Conservation (phyloP, 2,888 invertebrate species). For the Lasiommata megera region DNA sequence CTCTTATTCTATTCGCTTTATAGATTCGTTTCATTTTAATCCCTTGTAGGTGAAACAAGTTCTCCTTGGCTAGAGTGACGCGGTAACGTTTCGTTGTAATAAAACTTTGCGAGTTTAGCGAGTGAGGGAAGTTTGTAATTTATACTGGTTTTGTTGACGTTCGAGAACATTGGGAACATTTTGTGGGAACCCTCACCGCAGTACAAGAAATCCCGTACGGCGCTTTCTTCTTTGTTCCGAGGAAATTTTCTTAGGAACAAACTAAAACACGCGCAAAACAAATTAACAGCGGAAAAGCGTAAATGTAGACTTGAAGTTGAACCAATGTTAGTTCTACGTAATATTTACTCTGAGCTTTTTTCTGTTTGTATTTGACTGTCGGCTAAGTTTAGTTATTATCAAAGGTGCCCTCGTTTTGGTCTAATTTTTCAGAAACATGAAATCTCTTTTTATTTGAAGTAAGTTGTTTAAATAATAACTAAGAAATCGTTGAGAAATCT, state of each 20-base stretch:
- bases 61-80: constrained; percentile 25
- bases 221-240: constrained; percentile 5
- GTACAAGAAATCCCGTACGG: constrained; percentile 19
- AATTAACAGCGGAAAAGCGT: constrained; percentile 1
- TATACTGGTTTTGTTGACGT: constrained; percentile 44
- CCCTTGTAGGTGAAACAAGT: constrained; percentile 15
- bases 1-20: neutral
- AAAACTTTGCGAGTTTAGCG: constrained; percentile 42
- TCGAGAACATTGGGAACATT: constrained; percentile 32
- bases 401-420: too few relatives aligned
- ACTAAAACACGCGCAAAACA: constrained; percentile 24
- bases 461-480: too few relatives aligned
- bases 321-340: neutral
- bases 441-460: too few relatives aligned
- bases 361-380: too few relatives aligned
- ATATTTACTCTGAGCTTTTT: neutral
- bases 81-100: constrained; percentile 46
- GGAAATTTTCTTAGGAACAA: constrained; percentile 27
- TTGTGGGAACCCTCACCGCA: constrained; percentile 17
- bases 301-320: neutral
- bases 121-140: constrained; percentile 48
- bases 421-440: too few relatives aligned
- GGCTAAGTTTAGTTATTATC: too few relatives aligned
- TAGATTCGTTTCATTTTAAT: constrained; percentile 10
- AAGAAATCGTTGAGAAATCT: too few relatives aligned